phyloP scores from a whole-genome alignment of 2,888 invertebrate genomes.

The Laspeyria flexula region DNA sequence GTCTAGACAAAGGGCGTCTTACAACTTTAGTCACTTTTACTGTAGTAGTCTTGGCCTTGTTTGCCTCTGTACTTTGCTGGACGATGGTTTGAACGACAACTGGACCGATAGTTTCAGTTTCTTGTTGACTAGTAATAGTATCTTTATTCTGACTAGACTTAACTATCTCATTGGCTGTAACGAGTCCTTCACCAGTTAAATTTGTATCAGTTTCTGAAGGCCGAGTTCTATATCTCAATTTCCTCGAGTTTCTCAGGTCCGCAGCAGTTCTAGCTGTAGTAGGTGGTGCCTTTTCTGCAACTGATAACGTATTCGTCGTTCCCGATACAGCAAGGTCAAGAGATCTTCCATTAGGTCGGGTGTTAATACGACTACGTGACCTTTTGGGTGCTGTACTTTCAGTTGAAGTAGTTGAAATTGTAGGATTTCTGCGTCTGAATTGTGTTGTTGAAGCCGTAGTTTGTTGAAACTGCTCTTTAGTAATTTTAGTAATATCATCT shows the following conservation, averaged over 20 bases:
- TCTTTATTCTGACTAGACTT: conserved; percentile 76
- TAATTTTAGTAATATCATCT: conserved; percentile 61
- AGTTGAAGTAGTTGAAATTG: conserved; percentile 51
- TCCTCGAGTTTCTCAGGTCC: conserved; percentile 67
- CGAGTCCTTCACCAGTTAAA: conserved; percentile 71
- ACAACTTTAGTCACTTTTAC: conserved; percentile 64
- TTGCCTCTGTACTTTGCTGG: conserved; percentile 62
- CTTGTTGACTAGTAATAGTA: conserved; percentile 69
- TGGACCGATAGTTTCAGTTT: conserved; percentile 53
- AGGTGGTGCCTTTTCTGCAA: conserved; percentile 65
- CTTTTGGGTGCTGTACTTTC: conserved; percentile 54
- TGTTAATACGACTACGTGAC: conserved; percentile 61
- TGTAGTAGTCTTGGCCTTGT: conserved; percentile 58
- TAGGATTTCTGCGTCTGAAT: conserved; percentile 64
- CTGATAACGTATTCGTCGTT: conserved; percentile 68
- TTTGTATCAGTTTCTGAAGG: conserved; percentile 73
- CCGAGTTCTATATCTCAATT: conserved; percentile 70
- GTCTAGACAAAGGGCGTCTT: conserved; percentile 63
- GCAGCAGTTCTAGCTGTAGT: conserved; percentile 63
- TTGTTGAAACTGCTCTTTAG: conserved; percentile 57
- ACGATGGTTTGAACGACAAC: conserved; percentile 52
- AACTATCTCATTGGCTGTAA: conserved; percentile 59
- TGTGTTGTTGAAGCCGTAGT: conserved; percentile 55
- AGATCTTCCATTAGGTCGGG: conserved; percentile 59
- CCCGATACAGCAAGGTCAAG: conserved; percentile 70